Evolutionary conservation across 1,140 invertebrate species (phyloP), one percentile per base, ranked within the genome.

Genomic region (Platyura marginata): DNA sequence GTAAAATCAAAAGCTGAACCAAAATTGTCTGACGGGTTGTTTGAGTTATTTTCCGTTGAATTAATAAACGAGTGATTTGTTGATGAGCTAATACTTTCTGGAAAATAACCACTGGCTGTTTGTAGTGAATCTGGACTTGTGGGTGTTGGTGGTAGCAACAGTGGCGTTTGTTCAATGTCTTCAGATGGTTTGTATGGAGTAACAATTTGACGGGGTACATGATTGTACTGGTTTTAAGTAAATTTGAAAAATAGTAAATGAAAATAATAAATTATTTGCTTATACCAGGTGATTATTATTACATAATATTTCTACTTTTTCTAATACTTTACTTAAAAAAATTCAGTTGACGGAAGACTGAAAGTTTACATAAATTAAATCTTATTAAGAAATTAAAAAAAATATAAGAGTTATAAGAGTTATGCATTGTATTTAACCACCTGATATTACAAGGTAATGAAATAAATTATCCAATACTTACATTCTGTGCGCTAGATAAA

Each of bases 111-210:
- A 34, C 56, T 58, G 44, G 43, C 66, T 48, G 46, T 65, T 60
- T 70, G 63, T 32, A 59, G 61, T 49, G 59, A 76, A 45, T 64
- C 75, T 45, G 52, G 70, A 64, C 46, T 70, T 62, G 53, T 70
- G 55, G 50, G 57, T 20, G 54, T 63, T 34, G 47, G 63, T 43
- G 54, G 63, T 44, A 60, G 71, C 53, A 63, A 55, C 10, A 71
- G 53, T 16, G 59, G 67, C 50, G 65, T 67, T 62, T 72, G 70
- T 48, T 77, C 74, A 46, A 75, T 57, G 49, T 88, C 83, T 50
- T 86, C 81, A 3, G 84, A 81, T 0, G 84, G 85, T 55, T 87
- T 84, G 56, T 90, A 90, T 1, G 85, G 85, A 3, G 81, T 78
- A 10, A 90, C 86, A 1, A 90, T 75, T 64, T 91, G 85, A 18